These are phyloP conservation scores for Cardiocondyla obscurior DNA, from an alignment of 1,140 invertebrate species.

Conservation along the genomic window DNA sequence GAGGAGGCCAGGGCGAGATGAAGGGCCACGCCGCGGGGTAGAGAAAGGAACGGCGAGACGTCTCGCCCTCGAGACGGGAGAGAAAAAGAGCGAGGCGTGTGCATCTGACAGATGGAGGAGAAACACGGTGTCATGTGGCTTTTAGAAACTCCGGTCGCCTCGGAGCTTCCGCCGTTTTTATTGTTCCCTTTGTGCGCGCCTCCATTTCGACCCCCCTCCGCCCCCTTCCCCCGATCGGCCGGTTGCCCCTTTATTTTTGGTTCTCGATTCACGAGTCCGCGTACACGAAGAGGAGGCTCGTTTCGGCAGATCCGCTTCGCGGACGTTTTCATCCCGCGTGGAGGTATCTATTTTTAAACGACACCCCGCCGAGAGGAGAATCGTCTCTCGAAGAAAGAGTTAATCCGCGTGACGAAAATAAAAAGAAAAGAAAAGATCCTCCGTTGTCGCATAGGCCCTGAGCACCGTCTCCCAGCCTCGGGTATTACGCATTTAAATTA, in stretches of 20 bases:
- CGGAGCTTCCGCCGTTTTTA: constrained; percentile 49
- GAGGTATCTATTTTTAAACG: constrained; percentile 42
- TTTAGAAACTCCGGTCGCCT: constrained; percentile 30
- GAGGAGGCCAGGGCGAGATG: constrained; percentile 8
- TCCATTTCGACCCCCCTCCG: too few species aligned
- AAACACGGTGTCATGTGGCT: constrained; percentile 48
- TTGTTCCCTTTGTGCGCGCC: constrained; percentile 29
- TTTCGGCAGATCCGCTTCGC: neutral
- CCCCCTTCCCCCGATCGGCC: neutral
- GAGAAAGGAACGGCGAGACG: constrained; percentile 3
- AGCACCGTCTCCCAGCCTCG: neutral
- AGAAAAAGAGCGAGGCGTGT: neutral
- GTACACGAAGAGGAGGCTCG: neutral
- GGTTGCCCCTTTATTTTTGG: constrained; percentile 28
- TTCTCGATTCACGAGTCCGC: constrained; percentile 19
- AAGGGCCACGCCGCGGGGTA: neutral
- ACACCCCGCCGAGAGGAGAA: neutral
- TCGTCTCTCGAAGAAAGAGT: neutral
- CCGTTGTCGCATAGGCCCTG: neutral
- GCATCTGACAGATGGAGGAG: constrained; percentile 36
- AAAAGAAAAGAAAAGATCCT: neutral
- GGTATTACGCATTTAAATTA: neutral
- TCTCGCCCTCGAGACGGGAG: neutral
- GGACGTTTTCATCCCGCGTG: neutral
- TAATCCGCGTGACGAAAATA: constrained; percentile 4